Base-by-base conservation (phyloP, 2,113 vertebrate species). In the Thryonomys swinderianus region DNA sequence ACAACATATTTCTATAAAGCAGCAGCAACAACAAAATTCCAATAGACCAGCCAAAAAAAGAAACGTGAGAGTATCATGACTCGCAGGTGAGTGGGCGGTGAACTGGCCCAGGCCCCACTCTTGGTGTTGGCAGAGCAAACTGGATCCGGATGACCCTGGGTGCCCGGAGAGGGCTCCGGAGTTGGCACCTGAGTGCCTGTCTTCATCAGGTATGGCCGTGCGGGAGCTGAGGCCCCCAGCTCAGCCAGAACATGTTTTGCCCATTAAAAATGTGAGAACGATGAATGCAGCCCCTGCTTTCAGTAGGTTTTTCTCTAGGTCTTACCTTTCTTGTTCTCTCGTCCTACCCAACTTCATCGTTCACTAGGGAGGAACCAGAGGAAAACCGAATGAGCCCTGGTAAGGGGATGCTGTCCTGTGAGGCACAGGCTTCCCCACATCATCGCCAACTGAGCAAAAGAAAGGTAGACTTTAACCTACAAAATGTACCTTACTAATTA, bases 401-500 rank as follows among this genome's bases (percentile, higher is more conserved):
- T 18, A 71, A 16, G 87, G 45, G 34, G 6, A 27, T 40, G 37
- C 25, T 45, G 79, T 23, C 86, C 20, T 51, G 17, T 5, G 14
- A 20, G 59, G 45, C 55, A 53, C 2, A 48, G 30, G 62, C 82
- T 32, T 45, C 42, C 18, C 23, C 23, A 64, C 55, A 81, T 81
- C 27, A 59, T 59, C 62, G 37, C 25, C 95, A 86, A 88, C n/a
- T 78, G 45, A 79, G 34, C 5, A 21, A 74, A 78, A 79, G 12
- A 67, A 21, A 73, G 92, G 53, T 78, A 71, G 80, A 95, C 74
- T 62, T 6, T 18, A 86, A 81, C 7, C 27, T 73, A 61, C 11
- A 67, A 81, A 89, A 93, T 53, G 40, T n/a, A 21, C 20, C 42
- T 95, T 91, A 48, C n/a, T n/a, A n/a, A n/a, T n/a, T n/a, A 95